Percentiles rank a stretch among this genome's conserved stretches.
Conservation (phyloP, 2,888 invertebrate species). For the Xanthostigma xanthostigma region DNA sequence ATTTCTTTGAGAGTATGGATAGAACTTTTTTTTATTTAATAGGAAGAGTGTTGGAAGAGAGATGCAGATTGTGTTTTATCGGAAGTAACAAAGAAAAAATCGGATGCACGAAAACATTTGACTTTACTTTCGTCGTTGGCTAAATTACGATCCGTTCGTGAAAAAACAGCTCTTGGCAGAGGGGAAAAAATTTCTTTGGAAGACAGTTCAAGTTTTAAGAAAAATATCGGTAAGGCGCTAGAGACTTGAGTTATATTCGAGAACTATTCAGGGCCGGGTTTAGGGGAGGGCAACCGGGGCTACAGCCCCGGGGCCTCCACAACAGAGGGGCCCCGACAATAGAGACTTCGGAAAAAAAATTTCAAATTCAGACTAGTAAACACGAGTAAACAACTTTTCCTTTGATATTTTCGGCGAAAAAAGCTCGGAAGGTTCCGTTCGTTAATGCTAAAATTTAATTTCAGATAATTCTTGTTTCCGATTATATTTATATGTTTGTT, state of each 20-base stretch:
- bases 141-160: conserved; percentile 46
- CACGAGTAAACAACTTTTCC: too few species aligned
- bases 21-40: conserved; percentile 7
- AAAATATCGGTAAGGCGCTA: conserved; percentile 36
- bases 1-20: background rate
- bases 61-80: conserved; percentile 55
- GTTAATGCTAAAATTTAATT: too few species aligned
- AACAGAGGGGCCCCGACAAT: too few species aligned
- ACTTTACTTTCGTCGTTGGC: conserved; percentile 45
- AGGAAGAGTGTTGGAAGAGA: conserved; percentile 49
- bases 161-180: conserved; percentile 43
- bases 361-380: too few species aligned
- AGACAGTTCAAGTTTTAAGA: conserved; percentile 38
- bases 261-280: too few species aligned
- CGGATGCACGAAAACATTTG: conserved; percentile 50
- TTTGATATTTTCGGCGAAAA: too few species aligned
- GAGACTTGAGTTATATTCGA: background rate
- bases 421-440: too few species aligned
- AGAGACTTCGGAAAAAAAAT: too few species aligned
- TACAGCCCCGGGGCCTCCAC: too few species aligned
- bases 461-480: too few species aligned
- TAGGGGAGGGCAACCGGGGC: too few species aligned
- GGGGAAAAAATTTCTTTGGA: conserved; percentile 40
- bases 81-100: conserved; percentile 54
- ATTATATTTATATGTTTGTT: too few species aligned